phyloP scores from a whole-genome alignment of 2,113 vertebrate species.

The Gadus chalcogrammus region DNA sequence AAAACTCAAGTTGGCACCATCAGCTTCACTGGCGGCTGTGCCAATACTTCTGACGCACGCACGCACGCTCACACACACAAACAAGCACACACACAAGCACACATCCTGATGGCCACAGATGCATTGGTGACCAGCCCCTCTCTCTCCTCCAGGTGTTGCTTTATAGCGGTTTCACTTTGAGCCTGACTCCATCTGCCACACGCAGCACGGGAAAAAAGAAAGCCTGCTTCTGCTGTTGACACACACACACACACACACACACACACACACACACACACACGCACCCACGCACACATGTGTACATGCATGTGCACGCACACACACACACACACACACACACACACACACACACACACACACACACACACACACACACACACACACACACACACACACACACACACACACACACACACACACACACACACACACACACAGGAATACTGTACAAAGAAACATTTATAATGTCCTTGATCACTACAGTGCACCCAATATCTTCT shows the following conservation, averaged over 20 bases:
- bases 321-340: neutral
- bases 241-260: neutral
- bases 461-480: slow-evolving; percentile 56
- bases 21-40: neutral
- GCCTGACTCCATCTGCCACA: no score
- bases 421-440: slow-evolving; percentile 7
- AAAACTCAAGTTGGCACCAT: neutral
- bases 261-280: neutral
- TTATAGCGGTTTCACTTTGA: no score
- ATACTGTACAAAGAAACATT: neutral
- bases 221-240: neutral
- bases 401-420: neutral
- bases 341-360: neutral
- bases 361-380: neutral
- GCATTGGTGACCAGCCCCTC: no score
- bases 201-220: neutral
- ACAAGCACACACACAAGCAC: slow-evolving; percentile 3
- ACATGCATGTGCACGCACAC: slow-evolving; percentile 2
- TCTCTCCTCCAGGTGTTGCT: no score
- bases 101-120: slow-evolving; percentile 14
- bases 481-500: slow-evolving; percentile 36
- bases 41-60: neutral
- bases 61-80: neutral
- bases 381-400: neutral
- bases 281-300: neutral